Evolutionary conservation across 1,140 invertebrate species (phyloP), one percentile per base, ranked within the genome.

Genomic region (Globodera rostochiensis): DNA sequence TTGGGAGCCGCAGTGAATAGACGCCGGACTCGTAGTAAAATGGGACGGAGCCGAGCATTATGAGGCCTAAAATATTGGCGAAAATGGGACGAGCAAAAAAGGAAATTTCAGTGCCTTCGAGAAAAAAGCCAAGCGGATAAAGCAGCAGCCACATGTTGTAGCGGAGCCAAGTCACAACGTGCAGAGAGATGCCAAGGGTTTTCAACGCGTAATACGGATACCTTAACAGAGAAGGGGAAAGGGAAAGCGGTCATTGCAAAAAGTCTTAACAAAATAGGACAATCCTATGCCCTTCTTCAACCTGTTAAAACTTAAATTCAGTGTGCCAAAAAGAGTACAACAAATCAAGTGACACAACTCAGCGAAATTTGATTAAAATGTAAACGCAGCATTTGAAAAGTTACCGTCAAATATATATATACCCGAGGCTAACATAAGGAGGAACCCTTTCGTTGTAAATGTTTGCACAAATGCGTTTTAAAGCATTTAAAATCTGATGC

Each of bases 71-170:
- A 6, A 47, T 45, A 36, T 50, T 5, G 9, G 36, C 36, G 5
- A 45, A 6, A 45, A 50, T 21, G n/a, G 15, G n/a, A 60, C 47
- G 6, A 11, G 36, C 36, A 36, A 36, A 36, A 36, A 36, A 36
- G 4, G 11, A 1, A 36, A 19, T 69, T 57, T n/a, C 53, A 82
- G 21, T 70, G 82, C 80, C 74, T 50, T 81, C 80, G 9, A 81
- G 60, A 19, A 80, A 21, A 6, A 81, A 46, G n/a, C 80, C 80
- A n/a, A 73, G 36, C 13, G 80, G 80, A 11, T 81, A 81, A 49
- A 81, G 73, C n/a, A 81, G n/a, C 66, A 81, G 75, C 80, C 80
- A 81, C 45, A 81, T 66, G 50, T 53, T 70, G 69, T 81, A 81
- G 36, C 80, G 60, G 11, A 81, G 47, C 80, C 80, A 81, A 13